A percentile compares a stretch with the other conserved stretches of the same genome.
phyloP scores from a whole-genome alignment of 2,113 vertebrate genomes.

The Camelus bactrianus region DNA sequence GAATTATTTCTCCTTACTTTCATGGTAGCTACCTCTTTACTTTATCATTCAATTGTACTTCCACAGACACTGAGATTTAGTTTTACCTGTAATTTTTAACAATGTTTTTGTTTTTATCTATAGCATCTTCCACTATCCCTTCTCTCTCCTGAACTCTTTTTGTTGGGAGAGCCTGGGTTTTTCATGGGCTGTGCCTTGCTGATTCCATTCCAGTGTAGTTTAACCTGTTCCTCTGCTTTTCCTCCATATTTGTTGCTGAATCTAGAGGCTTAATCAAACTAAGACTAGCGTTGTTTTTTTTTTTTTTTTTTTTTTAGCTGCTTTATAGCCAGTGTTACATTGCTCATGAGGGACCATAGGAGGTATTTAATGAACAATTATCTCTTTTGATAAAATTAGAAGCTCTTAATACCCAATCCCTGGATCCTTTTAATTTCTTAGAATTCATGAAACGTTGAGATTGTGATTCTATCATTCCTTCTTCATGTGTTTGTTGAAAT shows the following conservation, averaged over 20 bases:
- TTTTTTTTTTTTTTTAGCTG: not conserved
- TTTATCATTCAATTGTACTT: not conserved
- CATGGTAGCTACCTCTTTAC: not conserved
- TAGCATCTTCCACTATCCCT: not conserved
- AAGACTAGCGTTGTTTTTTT: not conserved
- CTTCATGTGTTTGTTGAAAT: not conserved
- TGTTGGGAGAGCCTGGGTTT: not conserved
- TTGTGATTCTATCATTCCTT: not conserved
- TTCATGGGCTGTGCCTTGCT: not conserved
- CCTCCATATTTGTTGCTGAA: not conserved
- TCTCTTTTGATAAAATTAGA: not conserved
- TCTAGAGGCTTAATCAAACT: not conserved
- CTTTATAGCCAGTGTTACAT: not conserved
- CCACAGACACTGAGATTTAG: not conserved
- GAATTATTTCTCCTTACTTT: not conserved
- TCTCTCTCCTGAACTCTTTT: not conserved
- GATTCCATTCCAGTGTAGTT: not conserved
- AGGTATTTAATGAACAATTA: not conserved
- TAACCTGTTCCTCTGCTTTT: not conserved
- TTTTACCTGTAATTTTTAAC: not conserved
- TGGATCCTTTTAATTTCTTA: not conserved
- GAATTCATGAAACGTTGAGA: not conserved
- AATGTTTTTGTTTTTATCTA: not conserved
- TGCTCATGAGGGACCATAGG: not conserved
- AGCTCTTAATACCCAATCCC: not conserved